Conservation (phyloP, 1,140 invertebrate genomes). For the Octopus bimaculoides region DNA sequence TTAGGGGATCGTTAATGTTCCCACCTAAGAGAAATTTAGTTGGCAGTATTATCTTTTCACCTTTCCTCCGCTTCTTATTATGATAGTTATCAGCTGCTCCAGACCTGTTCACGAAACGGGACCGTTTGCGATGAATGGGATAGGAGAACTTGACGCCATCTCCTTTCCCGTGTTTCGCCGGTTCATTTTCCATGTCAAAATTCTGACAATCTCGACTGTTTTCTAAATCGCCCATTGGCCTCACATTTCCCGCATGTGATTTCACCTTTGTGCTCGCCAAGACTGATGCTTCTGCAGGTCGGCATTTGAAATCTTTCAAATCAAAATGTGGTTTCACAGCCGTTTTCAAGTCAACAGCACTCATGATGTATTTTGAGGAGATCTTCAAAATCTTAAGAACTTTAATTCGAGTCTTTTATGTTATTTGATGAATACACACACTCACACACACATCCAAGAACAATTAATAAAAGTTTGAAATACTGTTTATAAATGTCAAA, state of each 20-base stretch:
- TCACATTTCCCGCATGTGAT: background rate
- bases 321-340: slow-evolving; percentile 23
- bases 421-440: no score
- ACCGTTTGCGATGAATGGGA: background rate
- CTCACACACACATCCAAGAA: no score
- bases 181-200: background rate
- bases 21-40: slow-evolving; percentile 93
- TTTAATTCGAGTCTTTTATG: no score
- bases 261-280: background rate
- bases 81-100: slow-evolving; percentile 7
- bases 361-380: slow-evolving; percentile 14
- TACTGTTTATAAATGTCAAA: no score
- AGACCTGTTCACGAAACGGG: background rate
- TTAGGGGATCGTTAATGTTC: slow-evolving; percentile 91
- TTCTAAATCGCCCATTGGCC: background rate
- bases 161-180: background rate
- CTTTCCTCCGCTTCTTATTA: slow-evolving; percentile 16
- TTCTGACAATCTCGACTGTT: background rate
- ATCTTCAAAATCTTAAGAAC: no score
- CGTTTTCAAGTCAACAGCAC: slow-evolving; percentile 26
- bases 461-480: no score
- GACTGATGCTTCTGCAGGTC: background rate
- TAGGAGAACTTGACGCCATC: background rate
- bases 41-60: slow-evolving; percentile 66
- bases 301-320: slow-evolving; percentile 17